These are phyloP conservation scores for Rostratula benghalensis DNA, from an alignment of 2,113 vertebrate genomes.

Conservation along the genomic window DNA sequence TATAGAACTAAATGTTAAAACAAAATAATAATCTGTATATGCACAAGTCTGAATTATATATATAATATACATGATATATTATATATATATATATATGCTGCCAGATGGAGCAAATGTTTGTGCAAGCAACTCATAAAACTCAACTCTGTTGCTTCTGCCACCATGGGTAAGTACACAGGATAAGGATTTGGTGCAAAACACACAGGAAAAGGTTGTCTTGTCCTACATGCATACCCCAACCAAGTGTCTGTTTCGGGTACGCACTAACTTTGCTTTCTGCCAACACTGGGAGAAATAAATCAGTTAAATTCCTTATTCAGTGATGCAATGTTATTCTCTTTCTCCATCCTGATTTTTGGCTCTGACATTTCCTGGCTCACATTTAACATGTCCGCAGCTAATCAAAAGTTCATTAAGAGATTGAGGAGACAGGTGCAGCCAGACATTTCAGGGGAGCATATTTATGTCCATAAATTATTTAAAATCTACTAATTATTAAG, in stretches of 20 bases:
- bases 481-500: slow-evolving; percentile 19
- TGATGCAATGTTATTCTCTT: not conserved
- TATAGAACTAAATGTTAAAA: not conserved
- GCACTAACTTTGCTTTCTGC: not conserved
- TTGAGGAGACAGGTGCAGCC: not conserved
- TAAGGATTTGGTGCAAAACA: not conserved
- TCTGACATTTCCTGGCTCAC: not conserved
- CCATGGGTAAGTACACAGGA: not conserved
- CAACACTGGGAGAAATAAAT: not conserved
- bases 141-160: not conserved
- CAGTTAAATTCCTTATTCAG: not conserved
- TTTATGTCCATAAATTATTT: slow-evolving; percentile 24
- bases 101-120: not conserved
- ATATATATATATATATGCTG: no score
- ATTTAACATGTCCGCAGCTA: not conserved
- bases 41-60: not conserved
- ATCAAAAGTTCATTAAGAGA: slow-evolving; percentile 10
- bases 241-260: not conserved
- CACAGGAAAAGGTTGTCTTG: not conserved
- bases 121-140: not conserved
- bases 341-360: not conserved
- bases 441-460: not conserved
- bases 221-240: not conserved
- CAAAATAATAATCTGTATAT: not conserved
- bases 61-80: no score